phyloP scores from a whole-genome alignment of 2,797 vertebrate species.

The Epinephelus malabaricus region DNA sequence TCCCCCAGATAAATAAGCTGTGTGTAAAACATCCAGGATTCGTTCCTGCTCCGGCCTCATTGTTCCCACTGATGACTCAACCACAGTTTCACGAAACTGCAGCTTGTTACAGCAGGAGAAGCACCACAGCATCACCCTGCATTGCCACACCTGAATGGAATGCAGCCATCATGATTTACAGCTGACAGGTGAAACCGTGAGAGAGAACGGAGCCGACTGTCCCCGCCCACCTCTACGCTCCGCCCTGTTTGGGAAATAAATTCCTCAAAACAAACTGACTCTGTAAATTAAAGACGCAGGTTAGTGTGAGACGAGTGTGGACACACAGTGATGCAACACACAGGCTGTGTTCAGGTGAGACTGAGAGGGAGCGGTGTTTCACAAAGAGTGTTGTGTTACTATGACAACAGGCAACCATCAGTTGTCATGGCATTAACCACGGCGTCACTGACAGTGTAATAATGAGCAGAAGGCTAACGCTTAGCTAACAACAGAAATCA shows the following conservation, averaged over 20 bases:
- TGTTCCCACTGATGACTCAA: not conserved
- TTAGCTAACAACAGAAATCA: too few species aligned
- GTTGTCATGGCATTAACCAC: too few species aligned
- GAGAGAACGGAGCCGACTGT: too few species aligned
- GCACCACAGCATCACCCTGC: not conserved
- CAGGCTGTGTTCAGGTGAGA: too few species aligned
- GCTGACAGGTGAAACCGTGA: not conserved
- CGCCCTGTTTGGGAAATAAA: not conserved
- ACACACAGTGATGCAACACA: not conserved
- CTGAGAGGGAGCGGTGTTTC: too few species aligned
- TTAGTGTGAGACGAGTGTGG: not conserved
- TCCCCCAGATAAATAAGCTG: not conserved
- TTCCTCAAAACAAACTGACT: slow-evolving; percentile 25
- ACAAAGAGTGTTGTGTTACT: too few species aligned
- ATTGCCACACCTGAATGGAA: not conserved
- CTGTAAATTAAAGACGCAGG: slow-evolving; percentile 11
- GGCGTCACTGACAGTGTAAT: too few species aligned
- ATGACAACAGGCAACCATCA: too few species aligned
- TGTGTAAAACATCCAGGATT: not conserved
- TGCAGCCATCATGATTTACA: not conserved
- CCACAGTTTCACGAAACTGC: not conserved
- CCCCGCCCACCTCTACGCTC: not conserved
- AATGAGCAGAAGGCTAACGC: too few species aligned
- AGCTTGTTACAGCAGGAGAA: slow-evolving; percentile 16
- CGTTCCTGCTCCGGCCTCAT: not conserved